phyloP scores from a whole-genome alignment of 1,140 invertebrate genomes.

The Drosophila navojoa region DNA sequence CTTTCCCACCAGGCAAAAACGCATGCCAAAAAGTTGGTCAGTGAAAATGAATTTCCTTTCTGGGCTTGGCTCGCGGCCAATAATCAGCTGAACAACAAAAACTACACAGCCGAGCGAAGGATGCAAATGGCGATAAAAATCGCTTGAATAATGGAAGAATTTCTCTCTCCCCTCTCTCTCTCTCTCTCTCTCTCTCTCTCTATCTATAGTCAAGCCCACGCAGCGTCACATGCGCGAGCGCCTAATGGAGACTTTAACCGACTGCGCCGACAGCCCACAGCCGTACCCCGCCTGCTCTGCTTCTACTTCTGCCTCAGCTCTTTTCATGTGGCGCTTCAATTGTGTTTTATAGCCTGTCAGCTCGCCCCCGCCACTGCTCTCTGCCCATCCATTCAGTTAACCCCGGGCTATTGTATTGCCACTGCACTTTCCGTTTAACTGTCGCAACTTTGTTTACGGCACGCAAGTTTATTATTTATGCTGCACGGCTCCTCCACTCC shows the following conservation, averaged over 20 bases:
- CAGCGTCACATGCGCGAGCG: constrained; percentile 25
- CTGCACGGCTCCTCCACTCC: constrained; percentile 20
- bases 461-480: constrained; percentile 41
- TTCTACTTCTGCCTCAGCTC: constrained; percentile 2
- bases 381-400: background rate
- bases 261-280: constrained; percentile 29
- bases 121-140: constrained; percentile 46
- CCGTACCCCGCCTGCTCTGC: background rate
- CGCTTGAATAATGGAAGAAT: constrained; percentile 35
- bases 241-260: constrained; percentile 62
- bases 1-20: constrained; percentile 33
- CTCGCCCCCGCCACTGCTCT: background rate
- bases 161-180: background rate
- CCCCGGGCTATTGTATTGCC: constrained; percentile 11
- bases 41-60: constrained; percentile 70
- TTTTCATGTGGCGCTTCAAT: constrained; percentile 61
- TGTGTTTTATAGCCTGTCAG: constrained; percentile 64
- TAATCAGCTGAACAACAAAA: constrained; percentile 11
- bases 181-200: background rate
- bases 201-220: constrained; percentile 30
- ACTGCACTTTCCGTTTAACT: constrained; percentile 58
- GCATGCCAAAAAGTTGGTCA: constrained; percentile 51
- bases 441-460: constrained; percentile 67
- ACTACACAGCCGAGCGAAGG: constrained; percentile 9
- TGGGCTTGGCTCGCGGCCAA: constrained; percentile 30